Percentiles rank a stretch among this genome's conserved stretches.
Evolutionary conservation across 1,140 invertebrate genomes (phyloP).

Genomic region (Bicyclus anynana): DNA sequence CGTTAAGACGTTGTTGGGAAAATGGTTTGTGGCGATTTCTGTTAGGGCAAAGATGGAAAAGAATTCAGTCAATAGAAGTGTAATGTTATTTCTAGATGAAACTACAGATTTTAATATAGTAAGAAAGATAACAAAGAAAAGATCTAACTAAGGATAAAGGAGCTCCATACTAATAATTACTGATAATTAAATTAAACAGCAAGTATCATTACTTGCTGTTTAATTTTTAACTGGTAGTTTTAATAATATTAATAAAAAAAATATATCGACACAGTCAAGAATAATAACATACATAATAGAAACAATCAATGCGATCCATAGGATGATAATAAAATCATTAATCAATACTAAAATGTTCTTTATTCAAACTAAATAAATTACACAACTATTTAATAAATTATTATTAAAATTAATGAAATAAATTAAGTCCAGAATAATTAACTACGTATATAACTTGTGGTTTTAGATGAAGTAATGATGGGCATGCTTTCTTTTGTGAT

Average conservation of each 20-base stretch:
- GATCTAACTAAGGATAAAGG: not conserved
- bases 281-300: not conserved
- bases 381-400: not conserved
- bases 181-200: too few species aligned
- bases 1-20: slow-evolving; percentile 74
- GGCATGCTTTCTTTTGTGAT: slow-evolving; percentile 60
- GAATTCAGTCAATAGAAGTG: slow-evolving; percentile 32
- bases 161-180: too few species aligned
- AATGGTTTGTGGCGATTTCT: slow-evolving; percentile 76
- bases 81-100: slow-evolving; percentile 3
- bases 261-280: not conserved
- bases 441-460: not conserved
- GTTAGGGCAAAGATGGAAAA: slow-evolving; percentile 67
- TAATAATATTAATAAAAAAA: too few species aligned
- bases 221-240: too few species aligned
- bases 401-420: slow-evolving; percentile 1
- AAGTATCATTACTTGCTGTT: too few species aligned
- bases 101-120: not conserved
- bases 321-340: slow-evolving; percentile 17
- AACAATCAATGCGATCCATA: not conserved
- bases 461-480: slow-evolving; percentile 56
- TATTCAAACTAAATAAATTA: slow-evolving; percentile 5
- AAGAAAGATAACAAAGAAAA: not conserved
- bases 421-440: not conserved
- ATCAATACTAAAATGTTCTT: slow-evolving; percentile 6